These are phyloP conservation scores for Dinocampus coccinellae DNA, from an alignment of 2,888 invertebrate genomes.

Conservation along the genomic window DNA sequence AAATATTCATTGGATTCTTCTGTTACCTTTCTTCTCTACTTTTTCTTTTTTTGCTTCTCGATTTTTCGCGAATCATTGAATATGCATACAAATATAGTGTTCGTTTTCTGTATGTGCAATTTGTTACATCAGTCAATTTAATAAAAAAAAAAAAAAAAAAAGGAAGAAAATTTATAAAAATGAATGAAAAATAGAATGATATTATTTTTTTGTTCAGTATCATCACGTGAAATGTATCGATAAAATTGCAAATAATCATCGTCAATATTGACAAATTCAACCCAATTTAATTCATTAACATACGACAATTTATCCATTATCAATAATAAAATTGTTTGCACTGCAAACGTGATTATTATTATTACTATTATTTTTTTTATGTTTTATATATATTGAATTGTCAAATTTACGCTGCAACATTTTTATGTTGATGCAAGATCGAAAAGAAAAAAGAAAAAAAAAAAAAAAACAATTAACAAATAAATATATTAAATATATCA, in stretches of 20 bases:
- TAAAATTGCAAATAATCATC: neutral
- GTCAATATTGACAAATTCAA: neutral
- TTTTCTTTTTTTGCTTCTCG: neutral
- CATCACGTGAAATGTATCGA: too few relatives aligned
- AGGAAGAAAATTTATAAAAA: neutral
- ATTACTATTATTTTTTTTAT: too few relatives aligned
- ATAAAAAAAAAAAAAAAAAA: conserved; percentile 2
- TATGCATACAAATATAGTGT: neutral
- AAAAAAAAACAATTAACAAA: conserved; percentile 64
- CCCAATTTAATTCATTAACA: neutral
- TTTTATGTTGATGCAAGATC: too few relatives aligned
- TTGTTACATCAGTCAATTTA: neutral
- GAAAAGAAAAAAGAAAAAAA: too few relatives aligned
- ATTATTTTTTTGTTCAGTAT: too few relatives aligned
- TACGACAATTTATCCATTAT: neutral
- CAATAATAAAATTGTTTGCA: neutral
- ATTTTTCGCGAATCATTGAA: neutral
- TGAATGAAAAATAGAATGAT: neutral
- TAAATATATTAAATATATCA: conserved; percentile 66
- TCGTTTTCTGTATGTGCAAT: neutral
- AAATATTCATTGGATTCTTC: neutral
- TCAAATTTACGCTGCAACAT: too few relatives aligned
- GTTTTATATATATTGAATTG: neutral
- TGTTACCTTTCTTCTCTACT: neutral
- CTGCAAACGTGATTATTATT: neutral